These are phyloP conservation scores for Argyrosomus regius DNA, from an alignment of 2,797 vertebrate species.

Conservation along the genomic window DNA sequence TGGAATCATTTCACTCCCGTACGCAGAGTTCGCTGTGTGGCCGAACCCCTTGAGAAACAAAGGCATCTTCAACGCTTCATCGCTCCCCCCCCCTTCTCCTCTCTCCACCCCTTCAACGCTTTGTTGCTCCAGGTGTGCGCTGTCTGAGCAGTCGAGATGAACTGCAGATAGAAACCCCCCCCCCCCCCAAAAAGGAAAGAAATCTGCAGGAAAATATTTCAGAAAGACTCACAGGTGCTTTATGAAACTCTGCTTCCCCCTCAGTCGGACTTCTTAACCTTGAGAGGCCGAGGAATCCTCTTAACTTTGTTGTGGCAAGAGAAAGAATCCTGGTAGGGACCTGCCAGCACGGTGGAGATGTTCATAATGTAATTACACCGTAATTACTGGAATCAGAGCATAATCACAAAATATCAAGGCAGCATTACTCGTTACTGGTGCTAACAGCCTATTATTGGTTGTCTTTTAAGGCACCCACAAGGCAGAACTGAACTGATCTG, in stretches of 20 bases:
- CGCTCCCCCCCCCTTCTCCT: constrained; percentile 1
- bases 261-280: constrained; percentile 31
- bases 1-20: constrained; percentile 57
- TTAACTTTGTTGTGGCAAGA: constrained; percentile 47
- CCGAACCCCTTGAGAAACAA: constrained; percentile 53
- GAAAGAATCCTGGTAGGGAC: constrained; percentile 21
- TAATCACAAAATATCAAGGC: constrained; percentile 56
- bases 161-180: constrained; percentile 38
- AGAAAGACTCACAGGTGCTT: constrained; percentile 46
- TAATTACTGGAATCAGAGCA: constrained; percentile 64
- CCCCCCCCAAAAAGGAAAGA: background rate
- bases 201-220: constrained; percentile 4
- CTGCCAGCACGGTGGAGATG: constrained; percentile 51
- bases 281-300: constrained; percentile 30
- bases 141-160: constrained; percentile 41
- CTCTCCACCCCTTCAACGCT: background rate
- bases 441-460: constrained; percentile 40
- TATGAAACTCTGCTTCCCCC: constrained; percentile 38
- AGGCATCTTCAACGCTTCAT: constrained; percentile 60
- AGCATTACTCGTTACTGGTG: constrained; percentile 39
- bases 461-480: background rate
- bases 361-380: constrained; percentile 65
- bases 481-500: constrained; percentile 23
- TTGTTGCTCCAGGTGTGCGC: constrained; percentile 72
- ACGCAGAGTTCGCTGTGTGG: constrained; percentile 48